Evolutionary conservation across 2,797 vertebrate species (phyloP).

Genomic region (Pipistrellus kuhlii): DNA sequence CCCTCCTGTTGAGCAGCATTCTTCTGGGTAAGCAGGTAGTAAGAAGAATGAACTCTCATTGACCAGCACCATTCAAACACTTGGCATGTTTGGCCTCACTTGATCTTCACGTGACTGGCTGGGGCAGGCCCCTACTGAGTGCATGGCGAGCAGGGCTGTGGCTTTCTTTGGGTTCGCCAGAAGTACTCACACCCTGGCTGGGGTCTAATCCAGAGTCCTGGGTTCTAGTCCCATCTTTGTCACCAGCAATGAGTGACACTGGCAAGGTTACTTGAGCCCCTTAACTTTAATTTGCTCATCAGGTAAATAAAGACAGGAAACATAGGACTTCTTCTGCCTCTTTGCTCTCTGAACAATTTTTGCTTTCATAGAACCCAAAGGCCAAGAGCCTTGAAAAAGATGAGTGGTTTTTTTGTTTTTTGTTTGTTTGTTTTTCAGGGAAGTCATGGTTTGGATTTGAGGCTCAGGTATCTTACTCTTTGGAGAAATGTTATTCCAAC

Average conservation of each 20-base stretch:
- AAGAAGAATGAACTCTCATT: not conserved
- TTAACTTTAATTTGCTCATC: conserved; percentile 36
- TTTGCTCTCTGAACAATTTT: conserved; percentile 23
- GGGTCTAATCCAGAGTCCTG: not conserved
- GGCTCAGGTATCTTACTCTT: not conserved
- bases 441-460: not conserved
- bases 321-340: not conserved
- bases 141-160: rapidly evolving
- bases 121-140: not conserved
- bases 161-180: not conserved
- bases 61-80: not conserved
- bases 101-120: not conserved
- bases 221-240: not conserved
- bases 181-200: not conserved
- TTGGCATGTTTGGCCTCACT: not conserved
- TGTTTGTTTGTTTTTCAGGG: not conserved
- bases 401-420: not conserved
- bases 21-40: not conserved
- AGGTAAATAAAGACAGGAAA: conserved; percentile 26
- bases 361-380: not conserved
- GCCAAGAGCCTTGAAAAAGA: conserved; percentile 5
- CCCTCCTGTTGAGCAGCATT: not conserved
- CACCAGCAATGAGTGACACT: not conserved
- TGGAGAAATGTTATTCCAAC: not conserved
- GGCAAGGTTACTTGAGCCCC: not conserved